These are phyloP conservation scores for Scaptomyza pallida DNA, from an alignment of 1,140 invertebrate species.

Conservation along the genomic window DNA sequence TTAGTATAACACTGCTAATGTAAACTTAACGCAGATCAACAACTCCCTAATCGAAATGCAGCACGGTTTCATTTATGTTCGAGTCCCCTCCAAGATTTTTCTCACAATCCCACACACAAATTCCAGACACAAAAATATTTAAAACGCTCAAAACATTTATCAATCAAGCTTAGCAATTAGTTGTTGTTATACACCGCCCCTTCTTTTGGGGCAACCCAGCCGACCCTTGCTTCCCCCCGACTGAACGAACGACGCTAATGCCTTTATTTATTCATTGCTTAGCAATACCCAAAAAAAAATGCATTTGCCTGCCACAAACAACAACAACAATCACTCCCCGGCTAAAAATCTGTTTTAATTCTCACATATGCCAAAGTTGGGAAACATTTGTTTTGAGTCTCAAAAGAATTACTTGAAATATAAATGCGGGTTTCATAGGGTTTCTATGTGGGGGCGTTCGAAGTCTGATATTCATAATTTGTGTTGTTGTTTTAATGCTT, in stretches of 20 bases:
- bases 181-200: not conserved
- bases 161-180: conserved; percentile 36
- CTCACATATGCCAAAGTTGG: conserved; percentile 30
- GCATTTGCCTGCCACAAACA: not conserved
- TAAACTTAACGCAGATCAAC: not conserved
- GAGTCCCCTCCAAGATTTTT: no score
- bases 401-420: conserved; percentile 2
- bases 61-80: not conserved
- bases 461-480: conserved; percentile 5
- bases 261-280: conserved; percentile 27
- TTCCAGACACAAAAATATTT: no score
- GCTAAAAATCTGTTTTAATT: conserved; percentile 22
- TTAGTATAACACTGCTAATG: not conserved
- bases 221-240: not conserved
- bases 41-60: not conserved
- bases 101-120: conserved; percentile 11
- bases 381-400: conserved; percentile 19
- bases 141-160: conserved; percentile 14
- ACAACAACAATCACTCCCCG: not conserved
- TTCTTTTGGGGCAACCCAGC: no score
- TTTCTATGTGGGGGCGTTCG: conserved; percentile 4
- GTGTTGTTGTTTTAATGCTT: conserved; percentile 1
- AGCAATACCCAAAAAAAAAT: conserved; percentile 17
- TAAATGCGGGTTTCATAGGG: conserved; percentile 33
- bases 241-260: not conserved